Evolutionary conservation across 2,113 vertebrate genomes (phyloP), one percentile per base, ranked within the genome.

Genomic region (Agelaius phoeniceus): DNA sequence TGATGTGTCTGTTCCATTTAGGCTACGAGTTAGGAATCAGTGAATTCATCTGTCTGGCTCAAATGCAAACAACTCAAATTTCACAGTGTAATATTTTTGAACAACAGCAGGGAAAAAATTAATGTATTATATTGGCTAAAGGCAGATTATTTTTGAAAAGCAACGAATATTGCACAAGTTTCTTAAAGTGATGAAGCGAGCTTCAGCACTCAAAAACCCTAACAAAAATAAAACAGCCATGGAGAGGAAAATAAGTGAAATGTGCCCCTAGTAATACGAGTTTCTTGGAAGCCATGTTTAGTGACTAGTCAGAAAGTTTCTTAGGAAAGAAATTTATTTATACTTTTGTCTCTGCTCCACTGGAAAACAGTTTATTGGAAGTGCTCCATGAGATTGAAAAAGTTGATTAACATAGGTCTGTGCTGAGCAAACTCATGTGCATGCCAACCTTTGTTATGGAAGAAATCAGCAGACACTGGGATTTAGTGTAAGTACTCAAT

Each of bases 31-130:
- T 89, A 96, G 79, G 93, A 96, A 94, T 92, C 76, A 59, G 59
- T 92, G 83, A 94, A 94, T 91, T 92, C 91, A 87, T 93, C 80
- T 76, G 22, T 57, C 73, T 96, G 94, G 66, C 65, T 92, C 67
- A 93, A 91, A 67, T 88, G 78, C 80, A 78, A 95, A 81, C 62
- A 79, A 84, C 78, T 96, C 91, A 75, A 5, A 92, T 95, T 96
- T 95, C 95, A 97, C 62, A 87, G 63, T 39, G 79, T 39, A 94
- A 76, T 31, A 80, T 67, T 97, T 96, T 65, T 95, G 88, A 92
- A 87, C 8, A 2, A 88, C 84, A 89, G 37, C 21, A 77, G 39
- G 93, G 82, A 92, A 94, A 94, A 79, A 30, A 78, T 88, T 75
- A 39, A 96, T 87, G 68, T 83, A 75, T 92, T 93, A 65, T 54